Base-by-base conservation (phyloP, 2,113 vertebrate genomes). In the Callocephalon fimbriatum region DNA sequence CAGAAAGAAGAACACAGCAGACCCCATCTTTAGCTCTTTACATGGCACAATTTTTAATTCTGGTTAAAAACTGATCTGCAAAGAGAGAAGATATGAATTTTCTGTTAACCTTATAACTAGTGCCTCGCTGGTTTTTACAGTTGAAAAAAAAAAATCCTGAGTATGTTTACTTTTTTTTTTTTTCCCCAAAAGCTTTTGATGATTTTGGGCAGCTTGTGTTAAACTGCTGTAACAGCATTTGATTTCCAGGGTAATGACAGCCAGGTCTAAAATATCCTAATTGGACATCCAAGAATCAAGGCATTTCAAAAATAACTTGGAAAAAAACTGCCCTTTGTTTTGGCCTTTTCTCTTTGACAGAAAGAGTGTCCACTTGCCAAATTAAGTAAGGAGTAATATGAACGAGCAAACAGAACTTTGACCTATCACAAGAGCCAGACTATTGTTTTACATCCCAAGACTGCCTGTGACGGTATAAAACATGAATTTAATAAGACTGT, bases 331-430 rank as follows among this genome's bases (percentile, higher is more conserved):
- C n/a, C 71, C 59, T 90, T 94, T 93, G 87, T 91, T 94, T 92
- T 90, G 62, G 71, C 58, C 80, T 91, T 81, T 86, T 59, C 63
- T 84, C 68, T 71, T 53, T 72, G 51, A 82, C 66, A 90, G 54
- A 81, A 90, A 88, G 5, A 2, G 32, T 3, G 4, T 67, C 65
- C 32, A 44, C 31, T 92, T 94, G 81, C 86, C 95, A 94, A 59
- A 93, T 84, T 63, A 86, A 85, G 71, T 62, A 66, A 95, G 47
- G 72, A 92, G 90, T 97, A 93, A 86, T 71, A 93, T 51, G 94
- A 88, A 96, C 59, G 35, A 63, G 38, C 71, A 96, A 95, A 86
- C 71, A 94, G 72, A 83, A n/a, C 44, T 68, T 63, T 86, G 63
- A 86, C 67, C 67, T 75, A n/a, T 25, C 3, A 3, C 67, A 61